These are phyloP conservation scores for Crypturellus tataupa DNA, from an alignment of 2,797 vertebrate species.

Conservation along the genomic window DNA sequence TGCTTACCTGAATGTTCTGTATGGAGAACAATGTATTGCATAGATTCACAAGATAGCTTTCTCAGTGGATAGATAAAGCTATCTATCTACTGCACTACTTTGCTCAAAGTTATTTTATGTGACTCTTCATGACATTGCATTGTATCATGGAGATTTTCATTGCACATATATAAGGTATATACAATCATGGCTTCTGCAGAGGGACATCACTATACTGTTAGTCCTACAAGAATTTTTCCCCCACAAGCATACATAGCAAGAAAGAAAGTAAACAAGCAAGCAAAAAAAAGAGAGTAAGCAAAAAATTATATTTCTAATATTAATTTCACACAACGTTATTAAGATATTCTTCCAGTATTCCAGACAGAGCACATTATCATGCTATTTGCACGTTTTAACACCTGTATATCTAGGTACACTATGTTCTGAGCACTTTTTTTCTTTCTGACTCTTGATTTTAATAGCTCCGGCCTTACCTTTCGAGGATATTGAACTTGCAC, in stretches of 20 bases:
- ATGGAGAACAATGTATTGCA: background rate
- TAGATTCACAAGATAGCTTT: background rate
- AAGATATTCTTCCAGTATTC: background rate
- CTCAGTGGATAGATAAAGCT: background rate
- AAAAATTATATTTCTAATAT: background rate
- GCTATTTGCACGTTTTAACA: background rate
- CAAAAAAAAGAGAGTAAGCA: background rate
- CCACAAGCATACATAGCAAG: background rate
- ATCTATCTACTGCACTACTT: background rate
- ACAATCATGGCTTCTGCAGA: background rate
- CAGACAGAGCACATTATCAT: background rate
- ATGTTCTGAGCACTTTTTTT: background rate
- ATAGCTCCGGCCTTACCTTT: background rate
- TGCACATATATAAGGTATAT: background rate
- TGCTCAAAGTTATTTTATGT: background rate
- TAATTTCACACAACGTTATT: background rate
- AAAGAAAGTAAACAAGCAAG: background rate
- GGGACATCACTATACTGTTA: background rate
- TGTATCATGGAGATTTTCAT: background rate
- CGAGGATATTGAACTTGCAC: background rate
- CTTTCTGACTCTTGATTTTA: background rate
- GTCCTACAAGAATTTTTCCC: background rate
- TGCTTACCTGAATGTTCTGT: background rate
- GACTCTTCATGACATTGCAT: background rate
- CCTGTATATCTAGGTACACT: background rate